Conservation (phyloP, 1,140 invertebrate genomes). For the Atopsyche davidsoni region DNA sequence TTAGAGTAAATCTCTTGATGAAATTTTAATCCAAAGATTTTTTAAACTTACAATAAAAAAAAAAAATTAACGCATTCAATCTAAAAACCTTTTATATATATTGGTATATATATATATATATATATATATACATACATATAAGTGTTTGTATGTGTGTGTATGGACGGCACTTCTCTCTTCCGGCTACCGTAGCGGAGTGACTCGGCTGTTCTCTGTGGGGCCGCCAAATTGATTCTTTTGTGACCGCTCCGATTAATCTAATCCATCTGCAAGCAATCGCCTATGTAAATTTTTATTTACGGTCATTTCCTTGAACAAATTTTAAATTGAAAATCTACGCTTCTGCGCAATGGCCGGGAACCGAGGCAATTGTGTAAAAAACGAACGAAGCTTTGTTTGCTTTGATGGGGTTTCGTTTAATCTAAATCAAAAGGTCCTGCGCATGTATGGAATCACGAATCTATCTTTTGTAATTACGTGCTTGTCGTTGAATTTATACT, state of each 20-base stretch:
- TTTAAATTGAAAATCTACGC: conserved; percentile 23
- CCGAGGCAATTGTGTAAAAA: too few relatives aligned
- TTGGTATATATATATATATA: not conserved
- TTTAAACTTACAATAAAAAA: too few relatives aligned
- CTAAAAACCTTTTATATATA: not conserved
- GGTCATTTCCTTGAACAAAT: conserved; percentile 29
- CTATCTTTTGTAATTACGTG: too few relatives aligned
- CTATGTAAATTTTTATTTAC: conserved; percentile 30
- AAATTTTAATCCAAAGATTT: too few relatives aligned
- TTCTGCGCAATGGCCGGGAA: too few relatives aligned
- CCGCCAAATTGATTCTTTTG: conserved; percentile 27
- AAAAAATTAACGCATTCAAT: not conserved
- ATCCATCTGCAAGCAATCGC: conserved; percentile 26
- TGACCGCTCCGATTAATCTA: conserved; percentile 27
- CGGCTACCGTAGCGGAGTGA: too few relatives aligned
- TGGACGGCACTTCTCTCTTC: too few relatives aligned
- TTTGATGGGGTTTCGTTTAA: too few relatives aligned
- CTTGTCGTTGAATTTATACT: too few relatives aligned
- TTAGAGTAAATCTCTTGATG: too few relatives aligned
- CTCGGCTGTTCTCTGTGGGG: not conserved
- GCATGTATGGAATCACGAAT: too few relatives aligned
- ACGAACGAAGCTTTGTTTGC: conserved; percentile 11
- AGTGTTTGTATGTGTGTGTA: not conserved
- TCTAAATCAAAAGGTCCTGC: too few relatives aligned
- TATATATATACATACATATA: not conserved